Evolutionary conservation across 2,113 vertebrate genomes (phyloP), one percentile per base, ranked within the genome.

Genomic region (Leucopsar rothschildi): DNA sequence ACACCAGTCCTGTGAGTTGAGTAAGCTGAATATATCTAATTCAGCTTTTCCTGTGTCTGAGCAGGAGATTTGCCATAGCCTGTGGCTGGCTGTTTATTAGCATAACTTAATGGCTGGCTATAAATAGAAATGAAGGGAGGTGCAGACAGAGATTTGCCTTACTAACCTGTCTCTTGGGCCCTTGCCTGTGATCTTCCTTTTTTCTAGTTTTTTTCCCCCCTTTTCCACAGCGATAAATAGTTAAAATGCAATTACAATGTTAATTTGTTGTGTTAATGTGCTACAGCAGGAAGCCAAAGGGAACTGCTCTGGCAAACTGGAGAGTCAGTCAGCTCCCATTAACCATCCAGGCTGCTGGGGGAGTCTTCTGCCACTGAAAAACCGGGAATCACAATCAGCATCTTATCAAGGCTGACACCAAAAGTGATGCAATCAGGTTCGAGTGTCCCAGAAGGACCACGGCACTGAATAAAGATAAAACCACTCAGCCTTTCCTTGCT

Each of bases 221-320:
- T 65, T 92, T 92, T 85, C 90, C 98, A 96, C 95, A 87, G 92
- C 94, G 97, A 97, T 96, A 97, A 98, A 98, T 97, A 97, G 97
- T 97, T 97, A 98, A 98, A 98, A 99, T 97, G 98, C 99, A 99
- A 99, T 99, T 99, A 98, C 95, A 87, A 98, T 98, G 99, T 98
- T 99, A 99, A 99, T 99, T 98, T 99, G 98, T 88, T 83, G 89
- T 59, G 21, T 68, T 97, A 97, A 98, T 97, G 92, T 82, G 89
- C 92, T 94, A 3, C 97, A 96, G 98, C 98, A 84, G 97, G 95
- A 95, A 96, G 95, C 79, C 91, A 35, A 92, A 66, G 55, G 88
- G 91, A 92, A 5, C 68, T 25, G 82, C 73, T 42, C 92, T 90
- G 87, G 61, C 82, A 84, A 96, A 97, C 86, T 61, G 97, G 97